Evolutionary conservation across 37 sponge, comb jelly and placozoan genomes (phyloP).

Genomic region (Hexactinellida sp.): DNA sequence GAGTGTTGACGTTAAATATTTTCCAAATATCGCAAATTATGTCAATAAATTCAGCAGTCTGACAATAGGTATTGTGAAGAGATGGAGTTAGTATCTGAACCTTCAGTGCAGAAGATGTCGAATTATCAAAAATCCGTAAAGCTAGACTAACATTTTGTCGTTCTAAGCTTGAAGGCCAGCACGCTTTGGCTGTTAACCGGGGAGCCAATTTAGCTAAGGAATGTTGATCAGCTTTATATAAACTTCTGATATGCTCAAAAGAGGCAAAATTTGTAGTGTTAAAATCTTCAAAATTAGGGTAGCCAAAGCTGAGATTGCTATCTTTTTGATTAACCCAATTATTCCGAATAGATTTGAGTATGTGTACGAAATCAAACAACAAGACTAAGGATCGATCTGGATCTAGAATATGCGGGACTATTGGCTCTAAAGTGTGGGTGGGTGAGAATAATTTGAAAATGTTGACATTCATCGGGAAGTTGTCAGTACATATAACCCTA

Average conservation of each 20-base stretch:
- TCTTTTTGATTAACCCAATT: not conserved
- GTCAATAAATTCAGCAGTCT: not conserved
- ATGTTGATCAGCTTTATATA: not conserved
- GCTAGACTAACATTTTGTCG: not conserved
- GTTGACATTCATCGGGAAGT: not conserved
- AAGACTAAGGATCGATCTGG: not conserved
- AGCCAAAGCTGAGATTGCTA: not conserved
- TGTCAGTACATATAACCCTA: not conserved
- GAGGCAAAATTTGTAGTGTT: not conserved
- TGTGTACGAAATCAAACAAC: not conserved
- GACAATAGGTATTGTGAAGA: not conserved
- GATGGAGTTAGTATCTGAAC: not conserved
- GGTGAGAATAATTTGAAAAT: not conserved
- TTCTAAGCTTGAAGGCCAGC: not conserved
- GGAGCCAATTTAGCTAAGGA: not conserved
- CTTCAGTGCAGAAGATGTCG: not conserved
- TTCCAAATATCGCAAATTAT: not conserved
- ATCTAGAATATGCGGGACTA: not conserved
- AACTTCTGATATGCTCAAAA: not conserved
- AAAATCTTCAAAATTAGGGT: not conserved
- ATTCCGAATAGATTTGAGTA: not conserved
- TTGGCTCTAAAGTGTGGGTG: not conserved
- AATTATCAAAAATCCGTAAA: not conserved
- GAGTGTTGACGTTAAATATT: not conserved
- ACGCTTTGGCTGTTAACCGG: not conserved